Evolutionary conservation across 2,888 invertebrate species (phyloP), one percentile per base, ranked within the genome.

Genomic region (Scaptomyza reducta): DNA sequence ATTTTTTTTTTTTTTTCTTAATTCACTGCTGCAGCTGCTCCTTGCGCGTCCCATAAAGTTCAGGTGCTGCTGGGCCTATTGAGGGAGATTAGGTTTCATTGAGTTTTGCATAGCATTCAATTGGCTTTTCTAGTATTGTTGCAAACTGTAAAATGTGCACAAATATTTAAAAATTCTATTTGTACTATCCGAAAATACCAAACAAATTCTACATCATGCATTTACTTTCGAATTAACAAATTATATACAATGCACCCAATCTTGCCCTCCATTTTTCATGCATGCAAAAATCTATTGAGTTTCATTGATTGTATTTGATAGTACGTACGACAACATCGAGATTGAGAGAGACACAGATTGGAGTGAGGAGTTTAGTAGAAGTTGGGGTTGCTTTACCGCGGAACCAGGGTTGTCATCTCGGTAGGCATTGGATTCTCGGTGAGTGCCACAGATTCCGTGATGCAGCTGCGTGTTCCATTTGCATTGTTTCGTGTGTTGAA

Each of bases 341-440:
- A 54, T 14, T n/a, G 18, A 45, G 25, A 41, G 25, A 25, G 25
- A 41, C 35, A 29, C 35, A 41, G 33, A n/a, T 42, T 64, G 27
- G 16, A 14, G n/a, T 33, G 38, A 9, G 40, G 42, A 10, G 33
- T 14, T 57, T 53, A 54, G 58, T 55, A 61, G 65, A 31, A 22
- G 33, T 31, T 10, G n/a, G n/a, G 11, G 14, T 61, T 49, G 42
- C 58, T 87, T 89, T 89, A 90, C 88, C 90, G 90, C 85, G 89
- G 86, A 79, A 91, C 89, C 79, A 91, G 78, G 42, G 89, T 86
- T 56, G 90, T 91, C 61, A 90, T 80, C 82, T 91, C 91, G 27
- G 86, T 87, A 59, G 90, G 84, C 79, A 89, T 80, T 56, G 91
- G 90, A 83, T 91, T 91, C 61, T 92, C 92, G 33, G 91, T 91